These are phyloP conservation scores for Malurus splendens DNA, from an alignment of 2,797 vertebrate species.

Conservation along the genomic window DNA sequence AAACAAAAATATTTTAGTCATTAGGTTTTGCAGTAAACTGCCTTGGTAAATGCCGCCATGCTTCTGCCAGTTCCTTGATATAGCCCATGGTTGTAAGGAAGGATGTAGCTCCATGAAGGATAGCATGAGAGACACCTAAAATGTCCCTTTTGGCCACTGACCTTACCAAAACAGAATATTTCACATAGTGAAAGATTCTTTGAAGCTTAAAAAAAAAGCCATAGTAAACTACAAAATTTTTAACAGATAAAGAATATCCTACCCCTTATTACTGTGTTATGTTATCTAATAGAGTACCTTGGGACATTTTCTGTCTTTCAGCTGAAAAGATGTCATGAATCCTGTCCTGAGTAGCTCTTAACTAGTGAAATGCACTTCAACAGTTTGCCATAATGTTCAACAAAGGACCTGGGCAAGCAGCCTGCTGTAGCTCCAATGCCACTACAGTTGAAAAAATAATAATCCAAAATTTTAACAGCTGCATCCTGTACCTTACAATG, in stretches of 20 bases:
- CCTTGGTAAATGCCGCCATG: neutral
- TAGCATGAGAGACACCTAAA: neutral
- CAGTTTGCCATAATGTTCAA: neutral
- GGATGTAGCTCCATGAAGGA: neutral
- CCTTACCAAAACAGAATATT: neutral
- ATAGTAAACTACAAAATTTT: neutral
- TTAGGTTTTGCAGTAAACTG: neutral
- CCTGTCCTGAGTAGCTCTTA: neutral
- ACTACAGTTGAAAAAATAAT: neutral
- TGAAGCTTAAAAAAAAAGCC: neutral
- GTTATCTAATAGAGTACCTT: neutral
- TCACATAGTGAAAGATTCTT: neutral
- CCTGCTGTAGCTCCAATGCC: neutral
- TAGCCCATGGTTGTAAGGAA: neutral
- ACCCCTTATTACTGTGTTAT: neutral
- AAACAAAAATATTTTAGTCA: neutral
- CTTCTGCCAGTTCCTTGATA: neutral
- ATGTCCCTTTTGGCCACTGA: neutral
- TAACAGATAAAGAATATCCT: neutral
- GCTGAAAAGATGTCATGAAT: neutral
- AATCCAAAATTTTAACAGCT: neutral
- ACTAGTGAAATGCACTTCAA: neutral
- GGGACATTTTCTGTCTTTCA: neutral
- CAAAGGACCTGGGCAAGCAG: neutral
- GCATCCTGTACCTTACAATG: neutral